Evolutionary conservation across 2,888 invertebrate genomes (phyloP).

Genomic region (Heteromyza rotundicornis): DNA sequence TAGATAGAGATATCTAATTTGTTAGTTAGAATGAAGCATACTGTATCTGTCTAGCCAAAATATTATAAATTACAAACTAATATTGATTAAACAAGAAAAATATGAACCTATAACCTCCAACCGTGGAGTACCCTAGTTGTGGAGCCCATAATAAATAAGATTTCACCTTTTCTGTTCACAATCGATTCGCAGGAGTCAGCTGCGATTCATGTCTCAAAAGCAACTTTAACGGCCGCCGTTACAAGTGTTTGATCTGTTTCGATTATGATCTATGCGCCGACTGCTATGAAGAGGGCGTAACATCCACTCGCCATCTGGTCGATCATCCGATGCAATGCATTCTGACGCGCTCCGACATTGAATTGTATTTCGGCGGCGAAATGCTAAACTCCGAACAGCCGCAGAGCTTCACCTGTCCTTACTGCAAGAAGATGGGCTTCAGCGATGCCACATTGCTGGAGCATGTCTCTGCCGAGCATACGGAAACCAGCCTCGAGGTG

Average conservation of each 20-base stretch:
- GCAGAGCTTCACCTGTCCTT: conserved; percentile 96
- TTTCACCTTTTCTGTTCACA: too few relatives aligned
- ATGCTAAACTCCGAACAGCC: conserved; percentile 89
- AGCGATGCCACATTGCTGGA: conserved; percentile 91
- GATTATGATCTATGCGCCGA: conserved; percentile 98
- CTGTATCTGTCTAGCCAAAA: too few relatives aligned
- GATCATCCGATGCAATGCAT: conserved; percentile 99
- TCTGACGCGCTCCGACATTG: conserved; percentile 94
- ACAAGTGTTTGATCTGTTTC: conserved; percentile 98
- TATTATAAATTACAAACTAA: too few relatives aligned
- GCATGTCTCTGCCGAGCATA: conserved; percentile 89
- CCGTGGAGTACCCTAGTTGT: too few relatives aligned
- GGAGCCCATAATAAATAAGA: too few relatives aligned
- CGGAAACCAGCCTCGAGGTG: conserved; percentile 91
- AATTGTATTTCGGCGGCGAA: conserved; percentile 95
- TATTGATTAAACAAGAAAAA: too few relatives aligned
- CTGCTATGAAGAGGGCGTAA: conserved; percentile 92
- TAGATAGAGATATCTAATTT: too few relatives aligned
- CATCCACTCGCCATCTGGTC: conserved; percentile 89
- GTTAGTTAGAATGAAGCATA: too few relatives aligned
- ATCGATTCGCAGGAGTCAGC: conserved; percentile 82
- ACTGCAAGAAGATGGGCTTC: conserved; percentile 95
- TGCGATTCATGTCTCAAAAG: conserved; percentile 99
- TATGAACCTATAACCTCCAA: too few relatives aligned
- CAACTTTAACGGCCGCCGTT: conserved; percentile 96